Percentiles rank a stretch among this genome's conserved stretches.
These are phyloP conservation scores for Drymodes brunneopygia DNA, from an alignment of 2,113 vertebrate genomes.

Conservation along the genomic window DNA sequence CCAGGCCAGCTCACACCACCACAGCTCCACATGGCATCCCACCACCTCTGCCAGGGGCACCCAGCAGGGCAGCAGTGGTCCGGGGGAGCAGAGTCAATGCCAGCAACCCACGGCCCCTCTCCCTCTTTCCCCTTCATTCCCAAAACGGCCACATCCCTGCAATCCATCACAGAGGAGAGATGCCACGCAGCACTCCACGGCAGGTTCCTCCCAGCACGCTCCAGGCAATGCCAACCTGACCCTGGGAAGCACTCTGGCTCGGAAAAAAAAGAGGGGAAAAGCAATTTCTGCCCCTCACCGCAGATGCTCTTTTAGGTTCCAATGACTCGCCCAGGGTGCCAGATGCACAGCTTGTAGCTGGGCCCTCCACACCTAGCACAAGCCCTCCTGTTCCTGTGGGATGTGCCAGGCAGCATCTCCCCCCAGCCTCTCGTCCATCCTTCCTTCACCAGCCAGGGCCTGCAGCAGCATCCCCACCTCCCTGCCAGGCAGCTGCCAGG, in stretches of 20 bases:
- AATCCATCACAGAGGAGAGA: not conserved
- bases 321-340: not conserved
- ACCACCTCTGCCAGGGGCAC: accelerated
- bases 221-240: not conserved
- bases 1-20: not conserved
- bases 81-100: accelerated
- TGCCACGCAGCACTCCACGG: accelerated
- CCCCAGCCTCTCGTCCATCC: not conserved
- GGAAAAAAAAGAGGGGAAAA: not conserved
- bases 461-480: not conserved
- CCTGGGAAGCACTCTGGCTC: not conserved
- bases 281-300: not conserved
- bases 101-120: not conserved
- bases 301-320: not conserved
- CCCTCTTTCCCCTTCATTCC: not conserved
- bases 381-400: not conserved
- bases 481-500: not conserved
- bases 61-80: not conserved
- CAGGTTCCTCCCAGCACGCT: accelerated
- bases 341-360: accelerated
- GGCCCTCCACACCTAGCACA: not conserved
- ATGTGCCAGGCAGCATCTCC: not conserved
- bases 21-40: not conserved
- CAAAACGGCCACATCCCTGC: accelerated
- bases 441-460: not conserved